Conservation (phyloP, 2,888 invertebrate genomes). For the Acleris emargana region DNA sequence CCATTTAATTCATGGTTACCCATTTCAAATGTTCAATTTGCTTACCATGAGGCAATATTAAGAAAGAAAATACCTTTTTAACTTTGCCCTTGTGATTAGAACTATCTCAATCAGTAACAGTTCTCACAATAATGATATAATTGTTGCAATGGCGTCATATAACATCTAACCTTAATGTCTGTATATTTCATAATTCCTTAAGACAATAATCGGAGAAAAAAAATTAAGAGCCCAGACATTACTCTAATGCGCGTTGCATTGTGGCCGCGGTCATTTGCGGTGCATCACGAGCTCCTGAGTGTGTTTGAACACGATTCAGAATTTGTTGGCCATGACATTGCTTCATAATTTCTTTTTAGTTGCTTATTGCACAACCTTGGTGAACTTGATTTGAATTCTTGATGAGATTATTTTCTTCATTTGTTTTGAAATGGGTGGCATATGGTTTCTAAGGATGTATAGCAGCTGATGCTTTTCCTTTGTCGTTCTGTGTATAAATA, state of each 20-base stretch:
- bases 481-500: too few relatives aligned
- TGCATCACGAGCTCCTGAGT: conserved; percentile 67
- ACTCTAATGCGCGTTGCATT: conserved; percentile 69
- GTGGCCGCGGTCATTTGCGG: conserved; percentile 61
- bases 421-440: conserved; percentile 16
- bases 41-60: conserved; percentile 36
- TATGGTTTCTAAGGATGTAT: conserved; percentile 14
- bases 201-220: conserved; percentile 64
- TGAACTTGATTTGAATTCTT: conserved; percentile 34
- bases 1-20: conserved; percentile 70
- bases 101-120: conserved; percentile 17
- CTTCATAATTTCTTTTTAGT: conserved; percentile 60
- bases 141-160: conserved; percentile 49
- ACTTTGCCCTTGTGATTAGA: conserved; percentile 8
- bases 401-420: conserved; percentile 24
- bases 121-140: conserved; percentile 21
- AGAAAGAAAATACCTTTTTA: conserved; percentile 14
- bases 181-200: conserved; percentile 61
- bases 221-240: conserved; percentile 62
- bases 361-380: conserved; percentile 50
- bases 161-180: conserved; percentile 52
- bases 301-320: conserved; percentile 60
- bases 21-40: conserved; percentile 55
- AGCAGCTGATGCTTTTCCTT: too few relatives aligned
- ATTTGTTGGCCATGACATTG: conserved; percentile 73